These are phyloP conservation scores for Rotaria socialis DNA, from an alignment of 2,888 invertebrate genomes.

Conservation along the genomic window DNA sequence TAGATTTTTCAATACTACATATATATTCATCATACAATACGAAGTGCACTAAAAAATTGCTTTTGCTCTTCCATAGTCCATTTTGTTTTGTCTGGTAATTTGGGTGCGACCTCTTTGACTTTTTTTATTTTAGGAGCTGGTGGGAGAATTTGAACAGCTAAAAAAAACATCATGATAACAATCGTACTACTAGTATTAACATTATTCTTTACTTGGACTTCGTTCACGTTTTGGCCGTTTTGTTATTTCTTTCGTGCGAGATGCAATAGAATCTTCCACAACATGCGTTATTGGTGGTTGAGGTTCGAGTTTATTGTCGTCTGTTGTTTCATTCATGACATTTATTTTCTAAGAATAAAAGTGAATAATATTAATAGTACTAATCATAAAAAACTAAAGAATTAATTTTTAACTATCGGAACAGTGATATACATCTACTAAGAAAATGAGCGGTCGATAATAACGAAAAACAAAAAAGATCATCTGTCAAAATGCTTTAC, in stretches of 20 bases:
- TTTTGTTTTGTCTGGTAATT: conserved; percentile 27
- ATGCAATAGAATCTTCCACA: conserved; percentile 12
- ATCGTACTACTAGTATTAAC: neutral
- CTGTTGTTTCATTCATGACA: conserved; percentile 17
- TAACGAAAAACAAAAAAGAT: neutral
- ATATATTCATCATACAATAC: neutral
- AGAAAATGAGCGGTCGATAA: neutral
- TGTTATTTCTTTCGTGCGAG: neutral
- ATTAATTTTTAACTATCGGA: neutral
- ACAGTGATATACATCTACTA: neutral
- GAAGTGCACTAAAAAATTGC: conserved; percentile 8
- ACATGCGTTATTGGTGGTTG: neutral
- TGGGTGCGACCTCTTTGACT: conserved; percentile 28
- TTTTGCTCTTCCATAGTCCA: conserved; percentile 30
- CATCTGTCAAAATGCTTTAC: conserved; percentile 16
- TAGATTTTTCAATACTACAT: neutral
- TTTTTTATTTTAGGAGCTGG: conserved; percentile 31
- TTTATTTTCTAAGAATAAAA: neutral
- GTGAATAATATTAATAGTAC: too few species aligned
- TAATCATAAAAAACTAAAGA: too few species aligned
- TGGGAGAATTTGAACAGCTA: neutral
- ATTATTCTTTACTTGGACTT: neutral
- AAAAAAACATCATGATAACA: neutral
- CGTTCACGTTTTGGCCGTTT: conserved; percentile 34
- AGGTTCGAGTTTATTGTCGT: neutral